Conservation (phyloP, 2,888 invertebrate genomes). For the Drosophila nr. medialis region DNA sequence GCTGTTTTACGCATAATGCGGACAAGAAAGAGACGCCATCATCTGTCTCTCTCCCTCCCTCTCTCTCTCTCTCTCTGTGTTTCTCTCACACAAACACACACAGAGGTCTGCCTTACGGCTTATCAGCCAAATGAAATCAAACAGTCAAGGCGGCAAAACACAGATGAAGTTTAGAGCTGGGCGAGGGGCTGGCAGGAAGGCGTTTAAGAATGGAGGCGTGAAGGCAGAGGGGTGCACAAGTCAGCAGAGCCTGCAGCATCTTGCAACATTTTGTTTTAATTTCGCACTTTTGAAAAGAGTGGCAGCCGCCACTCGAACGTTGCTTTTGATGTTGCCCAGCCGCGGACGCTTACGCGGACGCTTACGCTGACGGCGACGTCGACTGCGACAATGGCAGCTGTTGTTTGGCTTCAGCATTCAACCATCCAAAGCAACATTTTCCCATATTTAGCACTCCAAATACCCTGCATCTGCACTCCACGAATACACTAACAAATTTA, state of each 20-base stretch:
- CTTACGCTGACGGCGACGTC: conserved; percentile 4
- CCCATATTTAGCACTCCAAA: conserved; percentile 11
- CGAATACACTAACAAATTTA: not conserved
- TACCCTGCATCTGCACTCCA: conserved; percentile 5
- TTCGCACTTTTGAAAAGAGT: conserved; percentile 75
- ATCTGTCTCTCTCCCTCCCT: not conserved
- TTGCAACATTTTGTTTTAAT: conserved; percentile 77
- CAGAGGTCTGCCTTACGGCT: conserved; percentile 39
- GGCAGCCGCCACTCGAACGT: conserved; percentile 72
- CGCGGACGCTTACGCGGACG: conserved; percentile 19
- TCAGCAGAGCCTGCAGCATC: conserved; percentile 67
- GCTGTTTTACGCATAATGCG: conserved; percentile 74
- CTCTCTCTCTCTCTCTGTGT: not conserved
- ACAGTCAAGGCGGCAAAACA: conserved; percentile 44
- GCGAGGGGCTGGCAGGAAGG: not conserved
- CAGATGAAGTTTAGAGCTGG: conserved; percentile 16
- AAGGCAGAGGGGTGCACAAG: conserved; percentile 28
- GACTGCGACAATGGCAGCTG: conserved; percentile 50
- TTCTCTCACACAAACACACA: not conserved
- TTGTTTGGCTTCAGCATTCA: conserved; percentile 47
- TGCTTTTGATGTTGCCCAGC: conserved; percentile 71
- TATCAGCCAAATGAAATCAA: conserved; percentile 71
- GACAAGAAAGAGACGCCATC: conserved; percentile 38
- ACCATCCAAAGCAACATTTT: conserved; percentile 24
- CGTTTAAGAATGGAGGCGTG: not conserved